phyloP scores from a whole-genome alignment of 2,797 vertebrate species.

The Rhinatrema bivittatum region DNA sequence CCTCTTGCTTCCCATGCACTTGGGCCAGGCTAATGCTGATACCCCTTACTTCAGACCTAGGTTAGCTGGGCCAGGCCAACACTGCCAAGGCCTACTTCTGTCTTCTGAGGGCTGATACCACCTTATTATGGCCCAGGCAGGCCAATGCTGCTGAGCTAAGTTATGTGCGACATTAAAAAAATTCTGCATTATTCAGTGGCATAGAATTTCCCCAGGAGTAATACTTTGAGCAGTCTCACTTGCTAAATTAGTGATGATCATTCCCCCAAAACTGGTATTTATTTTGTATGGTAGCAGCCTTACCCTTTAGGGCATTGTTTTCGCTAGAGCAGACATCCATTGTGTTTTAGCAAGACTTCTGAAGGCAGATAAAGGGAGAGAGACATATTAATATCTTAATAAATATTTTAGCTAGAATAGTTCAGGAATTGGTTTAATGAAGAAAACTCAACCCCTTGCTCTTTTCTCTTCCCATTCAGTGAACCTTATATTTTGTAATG shows the following conservation, averaged over 20 bases:
- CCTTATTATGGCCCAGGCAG: too few species aligned
- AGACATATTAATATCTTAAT: constrained; percentile 58
- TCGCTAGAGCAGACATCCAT: constrained; percentile 21
- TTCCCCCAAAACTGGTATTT: constrained; percentile 21
- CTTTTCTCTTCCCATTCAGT: constrained; percentile 38
- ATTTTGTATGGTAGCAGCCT: constrained; percentile 27
- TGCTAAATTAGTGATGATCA: constrained; percentile 31
- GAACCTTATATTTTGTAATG: constrained; percentile 61
- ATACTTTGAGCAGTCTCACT: too few species aligned
- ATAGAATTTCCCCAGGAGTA: too few species aligned
- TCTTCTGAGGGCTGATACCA: too few species aligned
- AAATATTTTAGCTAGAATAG: constrained; percentile 61
- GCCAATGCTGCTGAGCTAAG: too few species aligned
- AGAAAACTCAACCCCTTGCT: constrained; percentile 39
- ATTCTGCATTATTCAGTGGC: too few species aligned
- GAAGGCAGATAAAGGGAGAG: constrained; percentile 35
- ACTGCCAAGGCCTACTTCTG: too few species aligned
- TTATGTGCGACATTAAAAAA: too few species aligned
- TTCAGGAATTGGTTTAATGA: constrained; percentile 48
- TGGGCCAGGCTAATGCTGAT: too few species aligned
- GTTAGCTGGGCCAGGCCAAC: too few species aligned
- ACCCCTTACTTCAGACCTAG: too few species aligned
- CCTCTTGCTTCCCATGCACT: too few species aligned
- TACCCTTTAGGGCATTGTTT: constrained; percentile 33
- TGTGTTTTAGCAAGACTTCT: constrained; percentile 36